phyloP scores from a whole-genome alignment of 2,113 vertebrate species.

The Silurus meridionalis region DNA sequence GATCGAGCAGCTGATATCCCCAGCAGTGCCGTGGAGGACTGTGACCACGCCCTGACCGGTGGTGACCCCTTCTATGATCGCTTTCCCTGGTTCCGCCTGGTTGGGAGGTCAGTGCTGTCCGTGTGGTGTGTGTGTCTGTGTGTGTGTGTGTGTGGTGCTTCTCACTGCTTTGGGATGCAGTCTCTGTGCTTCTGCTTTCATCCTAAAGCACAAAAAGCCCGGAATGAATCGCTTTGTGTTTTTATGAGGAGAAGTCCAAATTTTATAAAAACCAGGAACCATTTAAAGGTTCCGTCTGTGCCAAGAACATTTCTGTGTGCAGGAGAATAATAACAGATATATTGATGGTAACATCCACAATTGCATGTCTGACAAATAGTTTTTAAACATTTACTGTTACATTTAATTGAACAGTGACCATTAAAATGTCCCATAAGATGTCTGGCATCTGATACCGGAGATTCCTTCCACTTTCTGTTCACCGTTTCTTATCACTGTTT shows the following conservation, averaged over 20 bases:
- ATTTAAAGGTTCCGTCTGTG: background rate
- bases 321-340: background rate
- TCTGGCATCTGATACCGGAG: background rate
- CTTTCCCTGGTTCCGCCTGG: conserved; percentile 98
- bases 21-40: conserved; percentile 88
- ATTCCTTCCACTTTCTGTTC: background rate
- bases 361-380: background rate
- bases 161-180: conserved; percentile 17
- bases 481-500: background rate
- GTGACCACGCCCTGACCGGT: conserved; percentile 88
- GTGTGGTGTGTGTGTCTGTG: conserved; percentile 30
- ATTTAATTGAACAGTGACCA: too few species aligned
- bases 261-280: background rate
- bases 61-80: conserved; percentile 98
- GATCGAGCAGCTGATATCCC: conserved; percentile 95
- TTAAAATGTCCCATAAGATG: background rate
- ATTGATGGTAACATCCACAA: too few species aligned
- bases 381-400: background rate
- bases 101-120: conserved; percentile 83
- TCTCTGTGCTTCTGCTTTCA: conserved; percentile 26
- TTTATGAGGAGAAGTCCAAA: background rate
- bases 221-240: background rate
- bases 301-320: background rate
- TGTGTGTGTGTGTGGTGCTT: background rate
- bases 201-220: background rate